These are phyloP conservation scores for Plestiodon gilberti DNA, from an alignment of 2,113 vertebrate genomes.

Conservation along the genomic window DNA sequence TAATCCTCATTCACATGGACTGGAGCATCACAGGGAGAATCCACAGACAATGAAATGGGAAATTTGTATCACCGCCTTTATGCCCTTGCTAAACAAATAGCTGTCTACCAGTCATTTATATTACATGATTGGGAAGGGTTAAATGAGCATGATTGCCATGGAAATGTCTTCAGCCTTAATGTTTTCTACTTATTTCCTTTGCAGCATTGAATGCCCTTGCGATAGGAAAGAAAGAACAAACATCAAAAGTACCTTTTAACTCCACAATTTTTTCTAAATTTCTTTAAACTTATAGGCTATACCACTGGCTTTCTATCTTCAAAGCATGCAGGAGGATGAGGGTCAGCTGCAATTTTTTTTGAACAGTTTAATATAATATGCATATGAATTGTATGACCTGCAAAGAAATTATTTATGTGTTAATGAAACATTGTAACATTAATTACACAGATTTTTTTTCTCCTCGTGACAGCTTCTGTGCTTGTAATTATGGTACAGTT, in stretches of 20 bases:
- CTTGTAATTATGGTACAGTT: constrained; percentile 11
- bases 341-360: constrained; percentile 79
- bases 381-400: constrained; percentile 78
- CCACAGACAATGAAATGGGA: not conserved
- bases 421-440: constrained; percentile 77
- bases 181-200: constrained; percentile 71
- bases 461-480: constrained; percentile 38
- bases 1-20: constrained; percentile 2
- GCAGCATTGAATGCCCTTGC: constrained; percentile 78
- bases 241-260: constrained; percentile 87
- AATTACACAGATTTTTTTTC: constrained; percentile 65
- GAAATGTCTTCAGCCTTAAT: constrained; percentile 75
- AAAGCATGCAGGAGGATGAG: constrained; percentile 78
- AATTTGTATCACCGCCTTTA: constrained; percentile 16
- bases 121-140: constrained; percentile 72
- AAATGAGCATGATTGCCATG: constrained; percentile 72
- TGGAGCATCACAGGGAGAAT: constrained; percentile 28
- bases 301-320: constrained; percentile 81
- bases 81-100: constrained; percentile 8
- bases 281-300: constrained; percentile 85
- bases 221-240: constrained; percentile 80
- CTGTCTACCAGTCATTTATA: constrained; percentile 43
- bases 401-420: constrained; percentile 80
- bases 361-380: constrained; percentile 82
- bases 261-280: constrained; percentile 83